Conservation (phyloP, 2,113 vertebrate genomes). For the Oreotragus oreotragus region DNA sequence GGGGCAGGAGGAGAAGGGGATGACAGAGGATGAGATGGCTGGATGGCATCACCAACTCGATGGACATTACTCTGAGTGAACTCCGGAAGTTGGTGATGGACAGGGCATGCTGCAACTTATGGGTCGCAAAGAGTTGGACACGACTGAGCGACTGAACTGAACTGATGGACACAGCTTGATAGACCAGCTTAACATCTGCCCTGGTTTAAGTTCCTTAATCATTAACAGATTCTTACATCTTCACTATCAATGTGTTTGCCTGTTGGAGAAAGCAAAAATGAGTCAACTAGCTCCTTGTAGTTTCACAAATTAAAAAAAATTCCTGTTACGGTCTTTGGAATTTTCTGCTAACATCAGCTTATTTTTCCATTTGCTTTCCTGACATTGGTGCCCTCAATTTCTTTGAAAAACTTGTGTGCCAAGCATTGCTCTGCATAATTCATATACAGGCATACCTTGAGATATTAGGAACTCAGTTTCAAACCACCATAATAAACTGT, state of each 20-base stretch:
- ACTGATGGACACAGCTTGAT: no score
- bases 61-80: no score
- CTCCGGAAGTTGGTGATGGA: no score
- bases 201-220: no score
- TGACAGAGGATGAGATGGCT: no score
- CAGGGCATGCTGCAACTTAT: no score
- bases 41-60: no score
- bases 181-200: no score
- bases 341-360: not conserved
- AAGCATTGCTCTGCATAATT: not conserved
- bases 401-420: not conserved
- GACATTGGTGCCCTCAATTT: not conserved
- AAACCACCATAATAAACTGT: not conserved
- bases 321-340: not conserved
- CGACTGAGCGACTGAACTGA: no score
- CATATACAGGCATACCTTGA: not conserved
- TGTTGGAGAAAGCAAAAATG: not conserved
- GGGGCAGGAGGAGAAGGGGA: no score
- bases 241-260: not conserved
- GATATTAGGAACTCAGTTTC: not conserved
- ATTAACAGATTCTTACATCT: no score
- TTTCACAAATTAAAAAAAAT: not conserved
- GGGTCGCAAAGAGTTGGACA: rapidly evolving
- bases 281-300: not conserved
- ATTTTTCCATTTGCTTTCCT: not conserved